Evolutionary conservation across 2,888 invertebrate genomes (phyloP).

Genomic region (Apotomis turbidana): DNA sequence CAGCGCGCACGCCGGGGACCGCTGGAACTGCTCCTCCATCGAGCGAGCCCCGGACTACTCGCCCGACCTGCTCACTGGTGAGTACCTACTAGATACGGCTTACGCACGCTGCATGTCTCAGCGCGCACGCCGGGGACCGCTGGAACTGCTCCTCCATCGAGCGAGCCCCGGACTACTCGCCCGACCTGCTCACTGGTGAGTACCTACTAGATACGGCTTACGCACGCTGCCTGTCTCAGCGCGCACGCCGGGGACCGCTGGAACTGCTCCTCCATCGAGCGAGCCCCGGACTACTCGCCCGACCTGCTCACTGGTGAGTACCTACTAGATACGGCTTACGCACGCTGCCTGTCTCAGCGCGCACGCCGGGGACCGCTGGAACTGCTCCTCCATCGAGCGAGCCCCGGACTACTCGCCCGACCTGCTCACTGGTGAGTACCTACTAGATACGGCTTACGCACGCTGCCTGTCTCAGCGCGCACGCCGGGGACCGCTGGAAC

Average conservation of each 20-base stretch:
- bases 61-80: constrained; percentile 91
- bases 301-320: constrained; percentile 90
- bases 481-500: constrained; percentile 91
- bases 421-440: constrained; percentile 88
- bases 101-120: constrained; percentile 88
- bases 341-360: constrained; percentile 88
- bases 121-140: constrained; percentile 87
- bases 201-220: constrained; percentile 68
- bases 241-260: constrained; percentile 89
- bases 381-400: constrained; percentile 89
- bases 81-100: constrained; percentile 62
- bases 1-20: constrained; percentile 86
- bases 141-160: constrained; percentile 94
- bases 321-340: constrained; percentile 74
- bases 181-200: constrained; percentile 90
- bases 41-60: constrained; percentile 87
- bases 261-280: constrained; percentile 91
- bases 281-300: constrained; percentile 88
- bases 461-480: constrained; percentile 88
- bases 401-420: constrained; percentile 91
- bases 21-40: constrained; percentile 94
- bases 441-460: constrained; percentile 78
- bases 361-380: constrained; percentile 91
- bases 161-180: constrained; percentile 88
- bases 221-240: constrained; percentile 87